Evolutionary conservation across 2,888 invertebrate species (phyloP).

Genomic region (Gibbula magus): DNA sequence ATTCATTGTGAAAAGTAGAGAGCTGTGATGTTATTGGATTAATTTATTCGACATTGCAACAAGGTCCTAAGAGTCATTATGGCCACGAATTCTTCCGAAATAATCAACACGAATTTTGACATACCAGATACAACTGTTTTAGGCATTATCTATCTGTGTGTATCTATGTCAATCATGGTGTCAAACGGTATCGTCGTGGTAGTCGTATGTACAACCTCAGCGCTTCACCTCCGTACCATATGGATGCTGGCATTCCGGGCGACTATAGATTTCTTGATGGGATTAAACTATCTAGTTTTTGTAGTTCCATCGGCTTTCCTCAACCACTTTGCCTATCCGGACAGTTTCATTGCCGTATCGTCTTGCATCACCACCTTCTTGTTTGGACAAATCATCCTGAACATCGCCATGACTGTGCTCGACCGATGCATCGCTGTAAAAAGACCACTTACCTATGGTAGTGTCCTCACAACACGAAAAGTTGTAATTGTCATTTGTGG

Average conservation of each 20-base stretch:
- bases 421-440: not conserved
- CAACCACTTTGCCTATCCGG: not conserved
- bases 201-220: not conserved
- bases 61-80: no score
- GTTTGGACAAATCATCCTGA: not conserved
- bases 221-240: not conserved
- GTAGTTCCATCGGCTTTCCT: not conserved
- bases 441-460: not conserved
- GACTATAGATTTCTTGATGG: not conserved
- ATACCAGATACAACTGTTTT: no score
- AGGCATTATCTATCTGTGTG: not conserved
- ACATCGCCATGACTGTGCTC: not conserved
- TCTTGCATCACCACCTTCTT: not conserved
- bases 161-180: not conserved
- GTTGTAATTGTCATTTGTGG: not conserved
- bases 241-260: not conserved
- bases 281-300: not conserved
- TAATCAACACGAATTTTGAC: no score
- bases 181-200: not conserved
- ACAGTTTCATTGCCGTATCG: not conserved
- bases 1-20: no score
- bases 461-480: not conserved
- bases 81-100: no score
- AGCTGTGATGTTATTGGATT: no score
- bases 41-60: no score